Evolutionary conservation across 2,797 vertebrate species (phyloP), one percentile per base, ranked within the genome.

Genomic region (Sparus aurata): DNA sequence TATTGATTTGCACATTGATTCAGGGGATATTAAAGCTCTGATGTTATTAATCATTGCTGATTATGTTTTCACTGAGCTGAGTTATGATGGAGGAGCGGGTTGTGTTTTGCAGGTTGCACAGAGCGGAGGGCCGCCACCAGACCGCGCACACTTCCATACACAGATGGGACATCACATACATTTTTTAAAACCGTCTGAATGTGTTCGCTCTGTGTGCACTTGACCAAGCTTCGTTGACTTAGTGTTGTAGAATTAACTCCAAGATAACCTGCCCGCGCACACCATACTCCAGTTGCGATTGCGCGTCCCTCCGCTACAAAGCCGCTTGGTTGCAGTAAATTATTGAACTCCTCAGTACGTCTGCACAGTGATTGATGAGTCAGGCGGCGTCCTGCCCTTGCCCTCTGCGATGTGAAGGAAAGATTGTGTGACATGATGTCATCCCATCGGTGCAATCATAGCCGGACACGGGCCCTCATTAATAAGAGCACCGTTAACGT

Each of bases 371-470:
- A 92, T 86, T 77, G 84, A 92, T 88, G 88, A 80, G 64, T 67
- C 73, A 8, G 41, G 47, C n/a, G 46, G 63, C 23, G 78, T 88
- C 83, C 74, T 89, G 86, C 63, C 90, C 84, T 92, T 89, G 86
- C 75, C 85, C 86, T 89, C 83, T 84, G 78, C 18, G 82, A 88
- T 80, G 85, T 82, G 80, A 89, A 87, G 87, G 74, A 91, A 87
- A 89, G 90, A 93, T 93, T 90, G 75, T 88, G 90, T 92, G 90
- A 91, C 93, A 91, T 93, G 87, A 92, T 93, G 91, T 92, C 88
- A 91, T 92, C 86, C 80, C 75, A 70, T 65, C 60, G 47, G 82
- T 87, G 87, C 87, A 92, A 92, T 94, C 87, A 91, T 86, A 89
- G 87, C 83, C 50, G 62, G 67, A 86, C 84, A 69, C 77, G 18